phyloP scores from a whole-genome alignment of 2,113 vertebrate species.

The Rhinogobius similis region DNA sequence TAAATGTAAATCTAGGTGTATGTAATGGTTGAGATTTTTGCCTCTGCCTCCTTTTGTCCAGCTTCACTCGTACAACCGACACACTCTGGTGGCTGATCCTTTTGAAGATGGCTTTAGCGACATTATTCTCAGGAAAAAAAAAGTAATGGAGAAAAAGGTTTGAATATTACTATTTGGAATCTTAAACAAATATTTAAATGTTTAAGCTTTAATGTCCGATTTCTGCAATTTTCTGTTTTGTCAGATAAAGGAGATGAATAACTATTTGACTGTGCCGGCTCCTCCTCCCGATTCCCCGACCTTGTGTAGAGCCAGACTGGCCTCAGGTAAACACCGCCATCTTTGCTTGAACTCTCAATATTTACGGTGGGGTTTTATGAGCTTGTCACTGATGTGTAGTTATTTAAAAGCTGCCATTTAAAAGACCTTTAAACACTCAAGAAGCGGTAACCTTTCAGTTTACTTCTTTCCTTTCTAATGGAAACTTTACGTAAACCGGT shows the following conservation, averaged over 20 bases:
- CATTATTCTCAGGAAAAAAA: slow-evolving; percentile 87
- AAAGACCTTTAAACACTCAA: not conserved
- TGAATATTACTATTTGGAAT: not conserved
- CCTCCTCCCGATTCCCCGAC: slow-evolving; percentile 88
- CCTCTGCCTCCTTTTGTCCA: no score
- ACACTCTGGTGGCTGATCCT: slow-evolving; percentile 91
- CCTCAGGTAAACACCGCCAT: slow-evolving; percentile 84
- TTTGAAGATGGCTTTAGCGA: slow-evolving; percentile 90
- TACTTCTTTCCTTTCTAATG: slow-evolving; percentile 29
- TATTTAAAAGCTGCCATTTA: not conserved
- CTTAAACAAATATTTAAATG: not conserved
- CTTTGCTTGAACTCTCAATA: not conserved
- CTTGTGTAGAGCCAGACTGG: slow-evolving; percentile 86
- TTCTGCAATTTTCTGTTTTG: not conserved
- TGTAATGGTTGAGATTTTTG: no score
- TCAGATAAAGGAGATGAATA: slow-evolving; percentile 82
- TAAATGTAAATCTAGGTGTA: no score
- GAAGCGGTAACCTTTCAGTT: not conserved
- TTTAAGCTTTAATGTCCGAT: not conserved
- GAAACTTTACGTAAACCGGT: slow-evolving; percentile 57
- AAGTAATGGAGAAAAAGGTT: slow-evolving; percentile 87
- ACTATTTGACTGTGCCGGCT: slow-evolving; percentile 91
- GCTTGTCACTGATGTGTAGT: not conserved
- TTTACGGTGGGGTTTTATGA: slow-evolving; percentile 1
- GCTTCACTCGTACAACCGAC: slow-evolving; percentile 95